Base-by-base conservation (phyloP, 2,113 vertebrate species). In the Tragelaphus scriptus region DNA sequence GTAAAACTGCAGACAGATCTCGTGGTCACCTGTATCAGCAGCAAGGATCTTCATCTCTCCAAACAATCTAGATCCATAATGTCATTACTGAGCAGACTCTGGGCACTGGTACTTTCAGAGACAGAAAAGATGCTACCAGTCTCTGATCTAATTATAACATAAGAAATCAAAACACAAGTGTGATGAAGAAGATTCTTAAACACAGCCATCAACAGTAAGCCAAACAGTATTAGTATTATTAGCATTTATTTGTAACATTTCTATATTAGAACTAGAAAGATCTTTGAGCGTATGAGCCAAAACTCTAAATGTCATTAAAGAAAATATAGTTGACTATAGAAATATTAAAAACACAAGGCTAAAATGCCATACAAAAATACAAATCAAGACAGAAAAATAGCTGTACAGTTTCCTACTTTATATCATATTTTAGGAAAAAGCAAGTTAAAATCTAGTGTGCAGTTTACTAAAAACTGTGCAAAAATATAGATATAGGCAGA, bases 121-220 rank as follows among this genome's bases (percentile, higher is more conserved):
- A 98, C 90, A 98, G 98, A 98, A 98, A 98, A 97, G 97, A 98
- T 98, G 97, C 98, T 98, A 98, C 98, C 91, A 91, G 96, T 90
- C 97, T 98, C 98, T 98, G 98, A 98, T 97, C 96, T 95, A 97
- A 98, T 98, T 98, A 95, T 88, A 98, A 98, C 96, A 63, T 85
- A 98, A 98, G 15, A 96, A 98, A 98, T 97, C 75, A 85, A 97
- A 98, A 98, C 96, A 96, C 94, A 98, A 98, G 97, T 11, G 98
- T 98, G 98, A 98, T 21, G 55, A 98, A 88, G 97, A 98, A 98
- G 98, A 97, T 97, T 98, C 97, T 98, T 98, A 97, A 98, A 98
- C 97, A 98, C 97, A 88, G 98, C 96, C 96, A 87, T 88, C 81
- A 98, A 98, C 97, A 17, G 96, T 95, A 47, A 96, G 98, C 98